phyloP scores from a whole-genome alignment of 2,113 vertebrate species.

The Ochotona princeps region DNA sequence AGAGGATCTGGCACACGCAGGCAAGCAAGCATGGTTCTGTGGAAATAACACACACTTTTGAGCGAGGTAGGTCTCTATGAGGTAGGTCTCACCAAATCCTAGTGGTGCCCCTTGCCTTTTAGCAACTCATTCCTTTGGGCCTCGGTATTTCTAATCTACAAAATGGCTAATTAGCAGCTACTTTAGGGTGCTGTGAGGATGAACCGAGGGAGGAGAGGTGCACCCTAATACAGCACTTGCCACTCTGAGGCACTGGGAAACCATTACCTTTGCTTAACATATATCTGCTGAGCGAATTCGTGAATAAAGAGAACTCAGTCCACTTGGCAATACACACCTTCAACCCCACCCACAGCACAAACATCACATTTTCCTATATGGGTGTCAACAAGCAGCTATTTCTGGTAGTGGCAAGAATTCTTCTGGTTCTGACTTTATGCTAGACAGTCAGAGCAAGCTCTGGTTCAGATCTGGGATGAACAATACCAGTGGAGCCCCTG shows the following conservation, averaged over 20 bases:
- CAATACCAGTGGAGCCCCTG: neutral
- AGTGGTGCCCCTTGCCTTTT: neutral
- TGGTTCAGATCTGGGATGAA: neutral
- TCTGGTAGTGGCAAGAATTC: neutral
- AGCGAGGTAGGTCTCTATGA: neutral
- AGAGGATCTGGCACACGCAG: fast-evolving
- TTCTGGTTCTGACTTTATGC: neutral
- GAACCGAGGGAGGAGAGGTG: neutral
- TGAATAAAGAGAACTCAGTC: neutral
- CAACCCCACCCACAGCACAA: fast-evolving
- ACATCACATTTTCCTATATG: neutral
- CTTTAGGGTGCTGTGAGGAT: neutral
- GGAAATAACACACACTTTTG: neutral
- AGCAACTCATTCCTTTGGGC: neutral
- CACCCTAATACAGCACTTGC: neutral
- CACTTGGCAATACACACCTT: fast-evolving
- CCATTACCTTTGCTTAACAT: too few relatives aligned
- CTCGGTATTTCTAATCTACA: neutral
- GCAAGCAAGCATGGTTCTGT: too few relatives aligned
- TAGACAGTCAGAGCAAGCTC: neutral
- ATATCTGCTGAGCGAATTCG: neutral
- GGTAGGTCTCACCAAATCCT: too few relatives aligned
- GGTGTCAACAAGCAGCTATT: neutral
- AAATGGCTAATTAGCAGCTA: neutral
- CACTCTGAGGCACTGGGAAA: neutral